A percentile compares a stretch with the other conserved stretches of the same genome.
Evolutionary conservation across 1,140 invertebrate genomes (phyloP).

Genomic region (Conus betulinus): DNA sequence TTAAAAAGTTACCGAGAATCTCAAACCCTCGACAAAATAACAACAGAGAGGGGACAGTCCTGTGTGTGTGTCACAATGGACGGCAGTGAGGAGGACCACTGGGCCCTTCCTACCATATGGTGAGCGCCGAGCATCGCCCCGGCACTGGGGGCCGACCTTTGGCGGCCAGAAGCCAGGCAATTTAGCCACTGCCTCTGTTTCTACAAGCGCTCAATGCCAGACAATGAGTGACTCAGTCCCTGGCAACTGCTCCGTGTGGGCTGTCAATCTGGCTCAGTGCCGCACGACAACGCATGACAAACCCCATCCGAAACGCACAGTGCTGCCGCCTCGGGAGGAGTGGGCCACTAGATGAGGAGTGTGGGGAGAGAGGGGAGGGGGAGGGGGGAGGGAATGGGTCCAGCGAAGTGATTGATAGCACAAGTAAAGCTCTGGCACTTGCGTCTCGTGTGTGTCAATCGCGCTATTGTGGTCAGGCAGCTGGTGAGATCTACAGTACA

Average conservation of each 20-base stretch:
- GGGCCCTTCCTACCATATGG: too few relatives aligned
- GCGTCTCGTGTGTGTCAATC: not conserved
- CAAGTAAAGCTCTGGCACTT: conserved; percentile 8
- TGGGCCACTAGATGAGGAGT: not conserved
- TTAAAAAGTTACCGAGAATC: too few relatives aligned
- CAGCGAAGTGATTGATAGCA: not conserved
- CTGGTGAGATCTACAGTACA: conserved; percentile 19
- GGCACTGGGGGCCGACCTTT: too few relatives aligned
- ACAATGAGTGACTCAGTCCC: conserved; percentile 3
- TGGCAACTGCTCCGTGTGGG: conserved; percentile 2
- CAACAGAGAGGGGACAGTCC: too few relatives aligned
- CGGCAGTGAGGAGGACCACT: too few relatives aligned
- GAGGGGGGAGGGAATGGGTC: not conserved
- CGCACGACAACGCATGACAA: not conserved
- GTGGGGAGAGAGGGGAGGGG: not conserved
- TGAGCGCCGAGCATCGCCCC: too few relatives aligned
- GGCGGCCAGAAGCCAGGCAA: not conserved
- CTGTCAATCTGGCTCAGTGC: not conserved
- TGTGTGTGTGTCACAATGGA: too few relatives aligned
- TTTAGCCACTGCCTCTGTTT: conserved; percentile 10
- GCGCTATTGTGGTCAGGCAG: conserved; percentile 19
- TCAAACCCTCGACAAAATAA: too few relatives aligned
- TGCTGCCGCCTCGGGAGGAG: too few relatives aligned
- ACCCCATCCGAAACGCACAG: conserved; percentile 9
- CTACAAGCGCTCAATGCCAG: not conserved